These are phyloP conservation scores for Pongo pygmaeus DNA, from an alignment of 2,113 vertebrate species.

Conservation along the genomic window DNA sequence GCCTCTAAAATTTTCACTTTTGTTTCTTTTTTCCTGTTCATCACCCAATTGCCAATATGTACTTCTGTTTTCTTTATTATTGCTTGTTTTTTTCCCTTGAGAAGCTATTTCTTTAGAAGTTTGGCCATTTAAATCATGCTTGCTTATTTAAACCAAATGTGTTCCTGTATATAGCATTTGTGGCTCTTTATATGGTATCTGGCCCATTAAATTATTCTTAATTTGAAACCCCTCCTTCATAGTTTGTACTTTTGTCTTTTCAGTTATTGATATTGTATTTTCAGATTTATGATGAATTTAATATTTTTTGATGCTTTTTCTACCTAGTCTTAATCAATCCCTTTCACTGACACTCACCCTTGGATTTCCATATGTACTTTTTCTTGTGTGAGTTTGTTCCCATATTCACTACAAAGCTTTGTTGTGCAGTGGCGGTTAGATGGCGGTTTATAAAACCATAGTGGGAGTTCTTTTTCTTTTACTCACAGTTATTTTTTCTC, in stretches of 20 bases:
- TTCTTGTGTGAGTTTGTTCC: neutral
- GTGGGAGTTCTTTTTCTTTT: neutral
- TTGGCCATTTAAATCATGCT: neutral
- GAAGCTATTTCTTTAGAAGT: neutral
- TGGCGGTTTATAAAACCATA: accelerated
- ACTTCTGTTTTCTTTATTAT: neutral
- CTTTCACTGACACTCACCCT: neutral
- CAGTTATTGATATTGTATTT: neutral
- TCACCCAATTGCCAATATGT: neutral
- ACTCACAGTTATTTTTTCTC: neutral
- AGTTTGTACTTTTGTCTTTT: neutral
- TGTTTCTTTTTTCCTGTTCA: neutral
- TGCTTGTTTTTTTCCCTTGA: neutral
- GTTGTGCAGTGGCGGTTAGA: accelerated
- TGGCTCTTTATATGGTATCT: neutral
- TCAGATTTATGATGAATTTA: neutral
- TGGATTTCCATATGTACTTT: neutral
- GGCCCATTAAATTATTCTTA: neutral
- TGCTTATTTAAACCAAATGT: neutral
- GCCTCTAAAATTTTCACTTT: neutral
- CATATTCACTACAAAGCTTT: neutral
- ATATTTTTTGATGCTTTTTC: neutral
- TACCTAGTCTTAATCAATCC: neutral
- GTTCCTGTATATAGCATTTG: neutral
- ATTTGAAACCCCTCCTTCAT: neutral